These are phyloP conservation scores for Atherinomorus stipes DNA, from an alignment of 2,113 vertebrate species.

Conservation along the genomic window DNA sequence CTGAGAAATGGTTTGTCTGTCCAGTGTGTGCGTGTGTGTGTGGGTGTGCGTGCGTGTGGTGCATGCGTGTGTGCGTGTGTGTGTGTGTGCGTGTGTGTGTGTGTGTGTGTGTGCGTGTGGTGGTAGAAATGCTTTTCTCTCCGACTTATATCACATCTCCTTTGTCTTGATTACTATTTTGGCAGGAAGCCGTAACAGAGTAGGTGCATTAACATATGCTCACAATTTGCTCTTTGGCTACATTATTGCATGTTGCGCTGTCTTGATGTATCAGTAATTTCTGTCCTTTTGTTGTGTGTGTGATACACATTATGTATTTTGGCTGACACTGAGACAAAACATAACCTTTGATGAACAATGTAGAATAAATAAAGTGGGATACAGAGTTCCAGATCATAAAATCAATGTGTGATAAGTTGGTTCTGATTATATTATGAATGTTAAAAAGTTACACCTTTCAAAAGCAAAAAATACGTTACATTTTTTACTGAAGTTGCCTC, in stretches of 20 bases:
- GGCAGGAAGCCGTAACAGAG: constrained; percentile 62
- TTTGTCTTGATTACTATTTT: constrained; percentile 78
- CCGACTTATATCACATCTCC: constrained; percentile 74
- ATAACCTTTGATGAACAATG: constrained; percentile 30
- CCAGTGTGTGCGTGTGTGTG: constrained; percentile 44
- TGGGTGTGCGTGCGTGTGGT: constrained; percentile 43
- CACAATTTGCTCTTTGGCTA: constrained; percentile 78
- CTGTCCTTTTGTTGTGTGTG: constrained; percentile 61
- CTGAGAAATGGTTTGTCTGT: constrained; percentile 75
- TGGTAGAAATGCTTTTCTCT: constrained; percentile 56
- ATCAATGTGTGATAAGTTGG: not conserved
- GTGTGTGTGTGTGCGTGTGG: constrained; percentile 37
- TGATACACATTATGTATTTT: constrained; percentile 34
- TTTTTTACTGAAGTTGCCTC: too few relatives aligned
- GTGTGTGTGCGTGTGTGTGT: constrained; percentile 49
- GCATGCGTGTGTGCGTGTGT: constrained; percentile 28
- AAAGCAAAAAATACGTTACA: not conserved
- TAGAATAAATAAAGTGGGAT: constrained; percentile 20
- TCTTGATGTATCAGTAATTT: constrained; percentile 45
- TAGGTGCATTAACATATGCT: constrained; percentile 80
- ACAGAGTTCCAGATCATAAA: not conserved
- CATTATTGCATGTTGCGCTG: constrained; percentile 45
- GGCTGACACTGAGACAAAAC: constrained; percentile 1
- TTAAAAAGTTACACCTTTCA: not conserved
- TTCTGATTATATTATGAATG: not conserved